These are phyloP conservation scores for Trichogramma evanescens DNA, from an alignment of 2,888 invertebrate genomes.

Conservation along the genomic window DNA sequence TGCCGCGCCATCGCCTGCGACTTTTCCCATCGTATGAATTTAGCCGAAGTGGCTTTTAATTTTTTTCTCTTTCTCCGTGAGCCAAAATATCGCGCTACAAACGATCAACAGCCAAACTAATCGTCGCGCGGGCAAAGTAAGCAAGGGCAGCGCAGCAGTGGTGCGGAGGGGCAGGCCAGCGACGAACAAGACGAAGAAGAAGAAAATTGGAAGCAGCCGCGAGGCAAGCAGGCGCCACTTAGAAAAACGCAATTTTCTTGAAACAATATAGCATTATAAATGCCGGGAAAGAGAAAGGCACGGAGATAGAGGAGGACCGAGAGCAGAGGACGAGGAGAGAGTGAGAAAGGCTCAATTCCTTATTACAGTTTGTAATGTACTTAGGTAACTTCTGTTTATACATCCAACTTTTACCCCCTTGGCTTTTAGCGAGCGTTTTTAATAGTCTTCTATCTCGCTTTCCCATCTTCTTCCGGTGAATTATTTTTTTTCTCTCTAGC, in stretches of 20 bases:
- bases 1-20: too few relatives aligned
- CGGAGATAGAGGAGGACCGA: neutral
- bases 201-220: conserved; percentile 27
- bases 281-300: conserved; percentile 29
- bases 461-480: neutral
- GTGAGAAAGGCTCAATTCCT: conserved; percentile 34
- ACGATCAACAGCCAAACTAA: too few relatives aligned
- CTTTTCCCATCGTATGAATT: too few relatives aligned
- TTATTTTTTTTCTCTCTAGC: conserved; percentile 3
- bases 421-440: conserved; percentile 11
- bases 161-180: neutral
- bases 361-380: conserved; percentile 47
- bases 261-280: conserved; percentile 46
- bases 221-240: conserved; percentile 28
- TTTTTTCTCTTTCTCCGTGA: too few relatives aligned
- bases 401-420: conserved; percentile 39
- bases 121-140: neutral
- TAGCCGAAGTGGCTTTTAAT: too few relatives aligned
- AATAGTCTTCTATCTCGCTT: neutral
- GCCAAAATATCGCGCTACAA: too few relatives aligned
- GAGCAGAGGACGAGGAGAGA: too few relatives aligned
- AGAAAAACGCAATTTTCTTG: conserved; percentile 46
- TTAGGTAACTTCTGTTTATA: conserved; percentile 48
- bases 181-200: neutral
- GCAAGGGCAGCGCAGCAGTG: neutral